Evolutionary conservation across 1,140 invertebrate genomes (phyloP), one percentile per base, ranked within the genome.

Genomic region (Micrasema minimum): DNA sequence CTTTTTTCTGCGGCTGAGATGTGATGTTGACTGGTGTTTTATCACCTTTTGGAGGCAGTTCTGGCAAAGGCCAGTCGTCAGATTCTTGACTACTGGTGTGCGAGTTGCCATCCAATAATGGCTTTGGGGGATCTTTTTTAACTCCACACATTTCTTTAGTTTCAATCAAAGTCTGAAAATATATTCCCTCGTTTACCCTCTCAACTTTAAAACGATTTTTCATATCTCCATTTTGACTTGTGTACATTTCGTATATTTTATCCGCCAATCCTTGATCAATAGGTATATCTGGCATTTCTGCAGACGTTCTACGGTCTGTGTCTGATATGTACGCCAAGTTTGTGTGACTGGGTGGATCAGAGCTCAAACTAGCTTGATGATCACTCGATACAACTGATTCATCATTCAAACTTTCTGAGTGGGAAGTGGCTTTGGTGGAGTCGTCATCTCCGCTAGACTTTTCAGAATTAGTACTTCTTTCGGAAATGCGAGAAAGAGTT

Each of bases 381-480:
- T 93, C 92, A 78, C 91, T 93, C 0, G 92, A 93, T 65, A 90
- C 90, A 12, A 93, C 81, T 1, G 92, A 94, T 78, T 93, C 92
- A 77, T 94, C 93, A 74, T 93, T 92, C 57, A 93, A 86, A 79
- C 92, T 93, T 45, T 93, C 91, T 5, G 92, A 93, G 59, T 91
- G 86, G 3, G 89, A 90, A 35, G 90, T 92, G 0, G 90, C 91
- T 82, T 94, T 94, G 26, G 92, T 93, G 0, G 93, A 92, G 80
- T 94, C 93, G 77, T 94, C 93, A 71, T 94, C 88, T 72, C 92
- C 89, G 77, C 90, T 92, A 2, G 88, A 86, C 77, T 87, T 85
- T 77, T 94, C 93, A 0, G 93, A 95, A 12, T 93, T 92, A 7
- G 93, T 95, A 70, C 93, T 94, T 20, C 93, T 85, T 82, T 96